A percentile compares a stretch with the other conserved stretches of the same genome.
These are phyloP conservation scores for Hepsetus odoe DNA, from an alignment of 2,113 vertebrate genomes.

Conservation along the genomic window DNA sequence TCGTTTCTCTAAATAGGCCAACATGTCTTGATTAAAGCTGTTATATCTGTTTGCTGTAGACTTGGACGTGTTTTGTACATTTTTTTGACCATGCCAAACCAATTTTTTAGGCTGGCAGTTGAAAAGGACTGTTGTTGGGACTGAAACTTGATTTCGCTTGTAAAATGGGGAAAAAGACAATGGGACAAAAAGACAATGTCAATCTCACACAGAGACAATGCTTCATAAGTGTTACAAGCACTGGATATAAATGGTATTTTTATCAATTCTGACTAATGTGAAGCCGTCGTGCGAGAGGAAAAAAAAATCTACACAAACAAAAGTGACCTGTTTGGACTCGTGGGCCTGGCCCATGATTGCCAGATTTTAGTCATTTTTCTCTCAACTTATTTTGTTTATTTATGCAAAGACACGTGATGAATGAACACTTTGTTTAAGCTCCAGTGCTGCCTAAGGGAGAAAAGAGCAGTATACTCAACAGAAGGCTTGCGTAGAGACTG, in stretches of 20 bases:
- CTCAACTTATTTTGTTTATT: constrained; percentile 97
- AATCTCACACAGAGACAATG: constrained; percentile 86
- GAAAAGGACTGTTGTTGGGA: constrained; percentile 91
- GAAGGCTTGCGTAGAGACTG: constrained; percentile 77
- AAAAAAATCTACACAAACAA: constrained; percentile 89
- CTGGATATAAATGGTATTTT: constrained; percentile 99
- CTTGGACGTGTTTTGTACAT: constrained; percentile 80
- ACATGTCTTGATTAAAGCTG: constrained; percentile 83
- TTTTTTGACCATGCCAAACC: constrained; percentile 91
- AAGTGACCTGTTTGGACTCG: constrained; percentile 92
- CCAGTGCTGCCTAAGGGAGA: constrained; percentile 82
- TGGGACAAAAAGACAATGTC: constrained; percentile 63
- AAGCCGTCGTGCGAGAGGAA: constrained; percentile 90
- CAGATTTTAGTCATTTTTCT: constrained; percentile 91
- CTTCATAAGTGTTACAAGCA: constrained; percentile 99
- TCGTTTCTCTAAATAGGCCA: constrained; percentile 74
- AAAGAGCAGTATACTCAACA: constrained; percentile 75
- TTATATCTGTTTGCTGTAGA: constrained; percentile 79
- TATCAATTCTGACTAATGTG: constrained; percentile 99
- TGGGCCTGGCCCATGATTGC: constrained; percentile 91
- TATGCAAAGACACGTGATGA: constrained; percentile 96
- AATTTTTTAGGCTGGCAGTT: constrained; percentile 88
- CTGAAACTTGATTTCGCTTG: constrained; percentile 98
- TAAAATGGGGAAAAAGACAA: constrained; percentile 75
- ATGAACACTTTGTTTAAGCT: constrained; percentile 95